Evolutionary conservation across 1,140 invertebrate species (phyloP), one percentile per base, ranked within the genome.

Genomic region (Phymorhynchus buccinoides): DNA sequence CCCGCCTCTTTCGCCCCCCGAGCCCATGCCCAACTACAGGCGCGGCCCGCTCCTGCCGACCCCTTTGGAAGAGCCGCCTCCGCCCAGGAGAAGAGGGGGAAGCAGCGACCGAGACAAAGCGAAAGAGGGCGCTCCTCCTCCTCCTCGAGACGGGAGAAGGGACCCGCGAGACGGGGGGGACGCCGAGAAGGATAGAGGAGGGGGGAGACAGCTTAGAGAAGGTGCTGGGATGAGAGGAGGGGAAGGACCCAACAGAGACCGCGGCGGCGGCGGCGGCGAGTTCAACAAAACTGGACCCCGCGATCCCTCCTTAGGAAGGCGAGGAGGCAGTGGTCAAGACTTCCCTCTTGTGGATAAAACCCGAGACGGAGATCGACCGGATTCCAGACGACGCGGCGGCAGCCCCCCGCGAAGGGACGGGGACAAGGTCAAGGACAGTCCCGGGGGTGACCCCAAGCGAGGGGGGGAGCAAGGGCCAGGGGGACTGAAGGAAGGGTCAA

Each of bases 301-400:
- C 16, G n/a, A n/a, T n/a, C n/a, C n/a, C n/a, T n/a, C 6, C 32
- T 32, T 39, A 32, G 86, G 82, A 1, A 27, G 56, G 77, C 42
- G 82, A 16, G 62, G 35, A 1, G 6, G 62, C 39, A 44, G 62
- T n/a, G 37, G 41, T 22, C 66, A 42, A 44, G 84, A 68, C 30
- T 32, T 68, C 32, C 42, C 41, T 27, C 78, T 37, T 6, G 86
- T 85, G 3, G 79, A 71, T 52, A 42, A 41, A 44, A 48, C 32
- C 32, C 30, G 71, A 42, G 86, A 84, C 27, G 79, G 42, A 48
- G 32, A 32, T 48, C 66, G 83, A 71, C 12, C 12, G 32, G 86
- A 86, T 32, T 42, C 39, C 3, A 41, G 41, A 30, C 22, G 56
- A 18, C 73, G 56, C 1, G 73, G 68, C 39, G 48, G 80, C n/a